Conservation (phyloP, 2,797 vertebrate species). For the Acipenser ruthenus region DNA sequence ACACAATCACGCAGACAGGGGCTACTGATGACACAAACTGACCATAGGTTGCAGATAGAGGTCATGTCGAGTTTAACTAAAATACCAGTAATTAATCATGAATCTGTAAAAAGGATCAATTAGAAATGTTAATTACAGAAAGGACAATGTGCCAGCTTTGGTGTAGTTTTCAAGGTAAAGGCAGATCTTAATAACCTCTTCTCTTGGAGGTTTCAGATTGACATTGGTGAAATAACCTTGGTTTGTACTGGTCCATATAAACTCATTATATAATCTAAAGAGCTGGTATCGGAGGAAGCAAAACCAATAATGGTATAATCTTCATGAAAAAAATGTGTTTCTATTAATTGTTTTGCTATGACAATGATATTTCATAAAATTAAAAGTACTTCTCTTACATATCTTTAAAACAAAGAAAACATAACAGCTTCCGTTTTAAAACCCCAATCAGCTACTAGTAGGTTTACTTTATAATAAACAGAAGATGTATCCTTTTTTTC, state of each 20-base stretch:
- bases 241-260: neutral
- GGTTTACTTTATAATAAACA: too few species aligned
- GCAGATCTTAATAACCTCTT: neutral
- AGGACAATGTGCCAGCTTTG: neutral
- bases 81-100: too few species aligned
- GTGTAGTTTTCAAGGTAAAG: neutral
- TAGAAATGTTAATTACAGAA: neutral
- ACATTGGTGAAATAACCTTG: constrained; percentile 10
- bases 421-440: neutral
- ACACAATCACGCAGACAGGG: neutral
- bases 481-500: too few species aligned
- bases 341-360: neutral
- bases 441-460: neutral
- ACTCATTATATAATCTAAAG: constrained; percentile 3
- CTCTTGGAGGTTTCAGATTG: constrained; percentile 4
- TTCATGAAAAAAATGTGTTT: neutral
- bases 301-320: neutral
- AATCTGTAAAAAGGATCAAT: neutral
- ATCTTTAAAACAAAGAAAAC: neutral
- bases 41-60: too few species aligned
- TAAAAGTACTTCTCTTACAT: neutral
- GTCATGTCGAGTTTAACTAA: too few species aligned
- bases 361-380: constrained; percentile 1
- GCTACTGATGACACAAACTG: constrained; percentile 6
- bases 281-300: neutral